Evolutionary conservation across 2,888 invertebrate species (phyloP).

Genomic region (Apotomis capreana): DNA sequence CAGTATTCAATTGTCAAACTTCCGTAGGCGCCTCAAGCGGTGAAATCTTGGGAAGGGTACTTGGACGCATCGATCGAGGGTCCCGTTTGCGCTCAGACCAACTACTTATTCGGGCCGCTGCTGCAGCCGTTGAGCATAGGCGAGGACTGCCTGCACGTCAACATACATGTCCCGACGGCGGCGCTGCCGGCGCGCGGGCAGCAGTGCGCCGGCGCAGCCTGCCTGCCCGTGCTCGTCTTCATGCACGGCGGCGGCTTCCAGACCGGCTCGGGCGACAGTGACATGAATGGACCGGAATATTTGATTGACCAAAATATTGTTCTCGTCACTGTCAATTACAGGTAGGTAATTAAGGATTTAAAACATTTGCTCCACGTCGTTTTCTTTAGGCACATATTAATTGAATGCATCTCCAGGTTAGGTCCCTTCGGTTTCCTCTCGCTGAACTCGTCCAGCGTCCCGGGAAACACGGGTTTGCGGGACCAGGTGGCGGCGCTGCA

Average conservation of each 20-base stretch:
- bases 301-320: conserved; percentile 66
- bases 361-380: no score
- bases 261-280: conserved; percentile 72
- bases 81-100: conserved; percentile 84
- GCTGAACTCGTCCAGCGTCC: conserved; percentile 63
- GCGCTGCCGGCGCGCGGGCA: conserved; percentile 45
- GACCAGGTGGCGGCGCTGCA: conserved; percentile 70
- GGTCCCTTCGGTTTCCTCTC: conserved; percentile 76
- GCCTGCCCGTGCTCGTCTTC: conserved; percentile 69
- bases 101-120: conserved; percentile 66
- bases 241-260: conserved; percentile 76
- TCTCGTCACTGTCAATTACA: conserved; percentile 76
- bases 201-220: conserved; percentile 13
- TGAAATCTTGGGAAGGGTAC: conserved; percentile 75
- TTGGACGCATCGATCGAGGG: conserved; percentile 83
- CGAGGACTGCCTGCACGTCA: conserved; percentile 73
- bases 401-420: no score
- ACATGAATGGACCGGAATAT: conserved; percentile 72
- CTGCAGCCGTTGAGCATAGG: conserved; percentile 56
- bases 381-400: no score
- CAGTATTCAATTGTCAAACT: background rate
- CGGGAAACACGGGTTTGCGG: conserved; percentile 75
- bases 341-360: no score
- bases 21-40: conserved; percentile 78
- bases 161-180: conserved; percentile 68